These are phyloP conservation scores for Anoplius nigerrimus DNA, from an alignment of 2,888 invertebrate genomes.

Conservation along the genomic window DNA sequence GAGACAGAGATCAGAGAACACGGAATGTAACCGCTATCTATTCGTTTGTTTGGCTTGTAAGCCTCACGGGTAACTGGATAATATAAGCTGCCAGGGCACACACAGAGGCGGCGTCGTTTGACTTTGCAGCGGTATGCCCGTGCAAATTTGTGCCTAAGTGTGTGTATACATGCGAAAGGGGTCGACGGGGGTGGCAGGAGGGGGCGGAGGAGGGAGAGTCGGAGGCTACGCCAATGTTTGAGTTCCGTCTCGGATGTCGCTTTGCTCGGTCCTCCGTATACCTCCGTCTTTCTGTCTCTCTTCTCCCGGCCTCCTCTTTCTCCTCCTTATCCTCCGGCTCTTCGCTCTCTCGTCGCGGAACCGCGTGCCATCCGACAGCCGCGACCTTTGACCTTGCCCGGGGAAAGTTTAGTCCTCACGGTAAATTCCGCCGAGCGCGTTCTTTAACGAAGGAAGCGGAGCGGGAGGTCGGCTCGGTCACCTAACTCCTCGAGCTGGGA, in stretches of 20 bases:
- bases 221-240: conserved; percentile 63
- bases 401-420: conserved; percentile 42
- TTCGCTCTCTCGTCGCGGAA: conserved; percentile 35
- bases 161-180: conserved; percentile 50
- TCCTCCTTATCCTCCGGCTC: conserved; percentile 16
- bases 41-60: conserved; percentile 67
- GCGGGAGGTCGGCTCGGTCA: too few relatives aligned
- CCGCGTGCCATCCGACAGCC: conserved; percentile 20
- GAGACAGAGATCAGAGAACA: conserved; percentile 36
- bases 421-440: conserved; percentile 17
- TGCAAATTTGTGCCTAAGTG: conserved; percentile 56
- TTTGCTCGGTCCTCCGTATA: conserved; percentile 46
- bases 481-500: too few relatives aligned
- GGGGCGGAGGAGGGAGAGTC: conserved; percentile 32
- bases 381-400: conserved; percentile 37
- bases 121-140: conserved; percentile 58
- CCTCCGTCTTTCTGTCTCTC: conserved; percentile 26
- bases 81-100: conserved; percentile 58
- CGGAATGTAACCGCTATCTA: conserved; percentile 56
- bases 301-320: conserved; percentile 17
- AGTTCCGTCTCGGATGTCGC: conserved; percentile 66
- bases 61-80: conserved; percentile 65
- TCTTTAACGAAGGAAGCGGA: conserved; percentile 27
- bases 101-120: conserved; percentile 51
- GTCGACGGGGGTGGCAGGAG: not conserved